Conservation (phyloP, 2,888 invertebrate genomes). For the Cantharis rufa region DNA sequence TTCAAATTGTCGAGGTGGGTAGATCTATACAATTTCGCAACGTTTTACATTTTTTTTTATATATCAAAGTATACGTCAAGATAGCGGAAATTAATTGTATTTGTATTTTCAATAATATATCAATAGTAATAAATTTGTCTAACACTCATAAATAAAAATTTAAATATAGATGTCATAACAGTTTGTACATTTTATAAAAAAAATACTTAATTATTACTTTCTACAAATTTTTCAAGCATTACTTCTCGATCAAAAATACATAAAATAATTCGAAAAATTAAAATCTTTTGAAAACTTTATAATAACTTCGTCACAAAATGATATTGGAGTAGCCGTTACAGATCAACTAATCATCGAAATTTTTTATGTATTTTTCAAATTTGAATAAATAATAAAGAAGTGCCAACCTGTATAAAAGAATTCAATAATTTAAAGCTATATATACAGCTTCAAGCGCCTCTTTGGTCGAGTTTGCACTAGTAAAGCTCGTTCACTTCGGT, state of each 20-base stretch:
- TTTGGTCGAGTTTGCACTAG: conserved; percentile 44
- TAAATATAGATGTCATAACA: conserved; percentile 27
- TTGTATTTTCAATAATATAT: not conserved
- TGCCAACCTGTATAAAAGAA: conserved; percentile 43
- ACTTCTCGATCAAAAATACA: not conserved
- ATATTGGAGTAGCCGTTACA: not conserved
- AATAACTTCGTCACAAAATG: not conserved
- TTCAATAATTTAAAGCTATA: conserved; percentile 55
- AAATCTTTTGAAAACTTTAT: not conserved
- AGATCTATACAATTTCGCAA: not conserved
- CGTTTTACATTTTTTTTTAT: not conserved
- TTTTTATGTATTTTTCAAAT: not conserved
- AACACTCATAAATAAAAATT: conserved; percentile 22
- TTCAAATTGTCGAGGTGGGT: not conserved
- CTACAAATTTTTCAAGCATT: not conserved
- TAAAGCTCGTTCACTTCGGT: not conserved
- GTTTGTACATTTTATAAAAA: conserved; percentile 22
- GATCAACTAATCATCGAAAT: not conserved
- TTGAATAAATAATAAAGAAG: conserved; percentile 30
- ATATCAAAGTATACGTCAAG: not conserved
- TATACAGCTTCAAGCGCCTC: conserved; percentile 54
- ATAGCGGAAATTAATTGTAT: not conserved
- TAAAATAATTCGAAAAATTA: not conserved
- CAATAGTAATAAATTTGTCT: conserved; percentile 17
- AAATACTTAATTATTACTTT: not conserved